Conservation (phyloP, 2,888 invertebrate species). For the Artemia sinica region DNA sequence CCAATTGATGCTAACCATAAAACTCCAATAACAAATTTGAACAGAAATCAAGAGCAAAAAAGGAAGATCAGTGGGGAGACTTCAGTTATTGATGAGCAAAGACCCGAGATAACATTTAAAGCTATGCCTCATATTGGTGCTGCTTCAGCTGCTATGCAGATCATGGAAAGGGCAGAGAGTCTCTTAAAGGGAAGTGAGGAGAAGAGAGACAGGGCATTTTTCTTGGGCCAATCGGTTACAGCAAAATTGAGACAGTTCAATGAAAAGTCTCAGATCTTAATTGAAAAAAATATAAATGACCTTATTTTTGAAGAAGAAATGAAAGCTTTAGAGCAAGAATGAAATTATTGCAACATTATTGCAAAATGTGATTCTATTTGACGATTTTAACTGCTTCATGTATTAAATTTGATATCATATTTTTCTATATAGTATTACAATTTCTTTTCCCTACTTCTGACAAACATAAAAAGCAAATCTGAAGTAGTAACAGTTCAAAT, state of each 20-base stretch:
- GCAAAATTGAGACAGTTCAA: not conserved
- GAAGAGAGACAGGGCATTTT: slow-evolving; percentile 6
- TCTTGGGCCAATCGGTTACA: not conserved
- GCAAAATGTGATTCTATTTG: not conserved
- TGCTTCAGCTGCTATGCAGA: not conserved
- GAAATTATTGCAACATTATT: not conserved
- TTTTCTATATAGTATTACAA: not conserved
- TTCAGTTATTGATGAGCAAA: no score
- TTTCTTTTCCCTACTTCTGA: not conserved
- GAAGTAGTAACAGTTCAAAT: not conserved
- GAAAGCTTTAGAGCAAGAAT: not conserved
- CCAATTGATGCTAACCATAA: not conserved
- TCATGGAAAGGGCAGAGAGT: slow-evolving; percentile 1
- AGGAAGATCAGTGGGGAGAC: no score
- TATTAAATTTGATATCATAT: not conserved
- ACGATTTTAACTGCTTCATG: not conserved
- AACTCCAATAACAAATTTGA: not conserved
- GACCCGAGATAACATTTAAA: not conserved
- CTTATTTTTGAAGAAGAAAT: not conserved
- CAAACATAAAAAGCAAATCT: no score
- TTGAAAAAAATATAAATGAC: slow-evolving; percentile 5
- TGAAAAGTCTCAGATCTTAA: not conserved
- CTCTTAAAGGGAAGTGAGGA: not conserved
- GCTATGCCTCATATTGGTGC: not conserved
- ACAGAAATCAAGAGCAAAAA: no score